These are phyloP conservation scores for Halcyon senegalensis DNA, from an alignment of 2,113 vertebrate genomes.

Conservation along the genomic window DNA sequence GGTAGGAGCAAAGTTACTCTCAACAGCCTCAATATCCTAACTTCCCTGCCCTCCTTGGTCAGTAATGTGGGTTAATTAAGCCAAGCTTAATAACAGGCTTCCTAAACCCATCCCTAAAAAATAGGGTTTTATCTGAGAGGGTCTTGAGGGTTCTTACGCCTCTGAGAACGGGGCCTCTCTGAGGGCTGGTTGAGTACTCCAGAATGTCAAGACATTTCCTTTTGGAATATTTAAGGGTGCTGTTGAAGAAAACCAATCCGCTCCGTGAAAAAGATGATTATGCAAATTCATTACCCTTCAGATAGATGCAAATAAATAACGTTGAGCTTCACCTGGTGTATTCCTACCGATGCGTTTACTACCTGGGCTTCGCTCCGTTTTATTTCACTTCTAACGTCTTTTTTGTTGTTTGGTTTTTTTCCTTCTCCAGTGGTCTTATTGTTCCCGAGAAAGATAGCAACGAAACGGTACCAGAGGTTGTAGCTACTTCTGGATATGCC, in stretches of 20 bases:
- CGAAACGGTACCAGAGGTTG: conserved; percentile 92
- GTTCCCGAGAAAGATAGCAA: conserved; percentile 93
- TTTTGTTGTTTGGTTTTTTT: background rate
- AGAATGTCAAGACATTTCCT: rapidly evolving
- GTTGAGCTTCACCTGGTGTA: background rate
- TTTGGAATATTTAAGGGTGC: background rate
- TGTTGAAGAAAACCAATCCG: background rate
- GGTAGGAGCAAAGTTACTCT: background rate
- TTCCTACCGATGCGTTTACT: background rate
- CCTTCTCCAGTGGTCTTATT: conserved; percentile 88
- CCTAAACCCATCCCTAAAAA: background rate
- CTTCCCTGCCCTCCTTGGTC: background rate
- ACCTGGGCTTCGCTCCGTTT: background rate
- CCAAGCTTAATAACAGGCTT: background rate
- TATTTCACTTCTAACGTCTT: background rate
- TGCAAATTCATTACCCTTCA: background rate
- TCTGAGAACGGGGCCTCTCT: background rate
- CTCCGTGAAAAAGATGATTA: background rate
- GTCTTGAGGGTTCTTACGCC: background rate
- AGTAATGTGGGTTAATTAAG: background rate
- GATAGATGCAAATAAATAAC: background rate
- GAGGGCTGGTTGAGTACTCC: background rate
- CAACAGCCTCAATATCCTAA: rapidly evolving
- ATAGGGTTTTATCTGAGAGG: background rate
- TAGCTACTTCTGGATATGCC: conserved; percentile 88